Conservation (phyloP, 2,888 invertebrate genomes). For the Zelleria hepariella region DNA sequence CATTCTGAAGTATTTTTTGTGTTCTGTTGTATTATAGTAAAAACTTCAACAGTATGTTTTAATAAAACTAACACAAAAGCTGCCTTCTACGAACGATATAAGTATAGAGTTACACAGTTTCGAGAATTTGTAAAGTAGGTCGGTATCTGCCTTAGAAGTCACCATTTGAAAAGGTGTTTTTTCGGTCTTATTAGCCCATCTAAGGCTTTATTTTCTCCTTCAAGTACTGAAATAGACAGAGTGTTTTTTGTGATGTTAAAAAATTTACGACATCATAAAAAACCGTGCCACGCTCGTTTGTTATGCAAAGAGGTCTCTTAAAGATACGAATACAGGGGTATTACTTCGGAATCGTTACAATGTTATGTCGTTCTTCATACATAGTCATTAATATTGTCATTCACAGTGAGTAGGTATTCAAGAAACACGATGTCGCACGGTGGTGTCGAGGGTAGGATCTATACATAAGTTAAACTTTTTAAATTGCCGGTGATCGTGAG, state of each 20-base stretch:
- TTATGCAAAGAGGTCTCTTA: conserved; percentile 17
- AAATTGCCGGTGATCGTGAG: too few species aligned
- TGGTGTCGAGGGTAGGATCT: too few species aligned
- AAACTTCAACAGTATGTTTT: too few species aligned
- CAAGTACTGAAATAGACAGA: conserved; percentile 23
- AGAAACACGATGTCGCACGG: neutral
- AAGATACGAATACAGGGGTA: neutral
- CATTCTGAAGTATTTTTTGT: too few species aligned
- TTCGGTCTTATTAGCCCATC: neutral
- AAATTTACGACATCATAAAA: conserved; percentile 62
- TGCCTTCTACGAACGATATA: too few species aligned
- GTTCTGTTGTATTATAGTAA: too few species aligned
- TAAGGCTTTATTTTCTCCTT: neutral
- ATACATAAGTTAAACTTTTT: too few species aligned
- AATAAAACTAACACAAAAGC: too few species aligned
- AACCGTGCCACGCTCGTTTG: conserved; percentile 45
- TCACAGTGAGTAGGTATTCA: neutral
- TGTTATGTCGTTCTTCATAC: neutral
- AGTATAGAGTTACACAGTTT: too few species aligned
- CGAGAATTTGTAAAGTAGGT: too few species aligned
- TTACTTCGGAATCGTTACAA: neutral
- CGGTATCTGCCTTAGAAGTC: too few species aligned
- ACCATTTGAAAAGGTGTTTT: neutral
- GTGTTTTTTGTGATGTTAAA: conserved; percentile 56
- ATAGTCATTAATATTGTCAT: neutral